These are phyloP conservation scores for Eleginops maclovinus DNA, from an alignment of 2,113 vertebrate species.

Conservation along the genomic window DNA sequence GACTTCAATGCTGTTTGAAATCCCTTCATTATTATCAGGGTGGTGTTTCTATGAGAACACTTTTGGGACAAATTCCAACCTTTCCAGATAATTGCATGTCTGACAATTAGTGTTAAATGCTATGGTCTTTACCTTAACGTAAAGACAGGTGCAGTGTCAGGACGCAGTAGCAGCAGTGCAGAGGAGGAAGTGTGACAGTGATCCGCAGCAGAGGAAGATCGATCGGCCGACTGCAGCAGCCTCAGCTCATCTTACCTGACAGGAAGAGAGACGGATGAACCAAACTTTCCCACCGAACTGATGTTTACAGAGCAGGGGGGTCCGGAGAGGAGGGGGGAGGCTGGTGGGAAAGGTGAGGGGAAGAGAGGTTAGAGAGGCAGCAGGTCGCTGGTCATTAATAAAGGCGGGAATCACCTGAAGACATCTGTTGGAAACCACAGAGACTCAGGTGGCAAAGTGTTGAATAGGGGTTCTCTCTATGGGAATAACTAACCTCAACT, in stretches of 20 bases:
- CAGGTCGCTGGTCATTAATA: constrained; percentile 25
- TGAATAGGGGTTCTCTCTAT: no score
- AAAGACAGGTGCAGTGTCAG: not conserved
- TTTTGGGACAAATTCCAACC: no score
- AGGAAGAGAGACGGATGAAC: constrained; percentile 59
- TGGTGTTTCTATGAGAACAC: no score
- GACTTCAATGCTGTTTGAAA: no score
- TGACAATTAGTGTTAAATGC: no score
- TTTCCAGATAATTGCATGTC: no score
- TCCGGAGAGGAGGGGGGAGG: not conserved
- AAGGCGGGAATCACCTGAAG: constrained; percentile 22
- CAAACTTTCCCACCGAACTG: constrained; percentile 64
- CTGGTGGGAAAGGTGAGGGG: not conserved
- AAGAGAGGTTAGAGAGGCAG: constrained; percentile 16
- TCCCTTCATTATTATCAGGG: no score
- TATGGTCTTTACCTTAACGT: no score
- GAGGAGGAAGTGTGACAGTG: not conserved
- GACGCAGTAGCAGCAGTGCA: not conserved
- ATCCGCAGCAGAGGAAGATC: constrained; percentile 11
- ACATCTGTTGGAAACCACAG: not conserved
- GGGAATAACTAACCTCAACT: no score
- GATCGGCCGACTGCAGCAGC: constrained; percentile 33
- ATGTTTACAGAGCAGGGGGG: constrained; percentile 53
- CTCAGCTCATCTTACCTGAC: constrained; percentile 61
- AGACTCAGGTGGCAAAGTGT: not conserved